Conservation (phyloP, 2,113 vertebrate species). For the Bubo blakistoni region DNA sequence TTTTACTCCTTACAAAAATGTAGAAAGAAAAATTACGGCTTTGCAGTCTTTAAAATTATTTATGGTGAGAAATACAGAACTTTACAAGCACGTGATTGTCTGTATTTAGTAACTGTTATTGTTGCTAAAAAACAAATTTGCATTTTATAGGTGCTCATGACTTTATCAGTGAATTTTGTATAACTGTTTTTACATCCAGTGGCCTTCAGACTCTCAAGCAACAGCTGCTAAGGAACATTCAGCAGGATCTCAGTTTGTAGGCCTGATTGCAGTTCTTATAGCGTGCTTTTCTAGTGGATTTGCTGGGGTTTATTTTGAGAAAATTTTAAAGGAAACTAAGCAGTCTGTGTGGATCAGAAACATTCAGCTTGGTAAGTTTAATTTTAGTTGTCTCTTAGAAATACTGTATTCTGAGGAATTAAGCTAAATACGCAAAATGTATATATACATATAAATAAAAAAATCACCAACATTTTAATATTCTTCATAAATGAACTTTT, state of each 20-base stretch:
- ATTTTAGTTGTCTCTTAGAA: background rate
- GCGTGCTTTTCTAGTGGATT: constrained; percentile 98
- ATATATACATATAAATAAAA: background rate
- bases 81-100: background rate
- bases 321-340: constrained; percentile 97
- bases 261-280: constrained; percentile 88
- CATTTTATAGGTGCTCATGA: background rate
- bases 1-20: background rate
- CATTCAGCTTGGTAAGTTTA: constrained; percentile 91
- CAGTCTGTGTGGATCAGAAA: constrained; percentile 98
- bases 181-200: constrained; percentile 73
- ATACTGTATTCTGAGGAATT: background rate
- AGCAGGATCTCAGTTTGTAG: constrained; percentile 87
- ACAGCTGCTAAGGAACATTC: constrained; percentile 77
- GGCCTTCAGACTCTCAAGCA: constrained; percentile 83
- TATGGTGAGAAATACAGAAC: background rate
- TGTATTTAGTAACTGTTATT: background rate
- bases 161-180: background rate
- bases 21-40: background rate
- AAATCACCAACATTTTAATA: background rate
- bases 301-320: constrained; percentile 98
- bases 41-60: background rate
- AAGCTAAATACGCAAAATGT: background rate
- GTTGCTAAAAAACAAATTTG: background rate
- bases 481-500: background rate